Percentiles rank a stretch among this genome's conserved stretches.
phyloP scores from a whole-genome alignment of 2,113 vertebrate species.

The Menura novaehollandiae region DNA sequence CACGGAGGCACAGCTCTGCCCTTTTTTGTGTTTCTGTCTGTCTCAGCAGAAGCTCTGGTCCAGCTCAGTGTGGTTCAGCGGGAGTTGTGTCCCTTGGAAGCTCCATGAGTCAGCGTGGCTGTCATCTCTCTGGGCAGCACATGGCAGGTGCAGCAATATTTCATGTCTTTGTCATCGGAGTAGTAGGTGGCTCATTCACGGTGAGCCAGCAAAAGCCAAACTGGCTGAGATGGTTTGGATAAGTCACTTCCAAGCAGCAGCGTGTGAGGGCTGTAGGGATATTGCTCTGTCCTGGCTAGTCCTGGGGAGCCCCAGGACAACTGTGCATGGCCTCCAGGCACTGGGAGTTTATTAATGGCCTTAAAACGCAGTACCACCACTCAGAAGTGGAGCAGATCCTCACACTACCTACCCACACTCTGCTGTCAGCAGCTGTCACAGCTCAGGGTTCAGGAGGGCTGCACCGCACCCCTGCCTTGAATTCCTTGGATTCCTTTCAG shows the following conservation, averaged over 20 bases:
- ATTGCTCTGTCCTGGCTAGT: neutral
- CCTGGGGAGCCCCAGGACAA: neutral
- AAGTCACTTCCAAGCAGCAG: neutral
- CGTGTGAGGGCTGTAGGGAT: neutral
- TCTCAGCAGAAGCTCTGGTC: neutral
- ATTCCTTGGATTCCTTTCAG: neutral
- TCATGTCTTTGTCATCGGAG: neutral
- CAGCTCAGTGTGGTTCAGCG: neutral
- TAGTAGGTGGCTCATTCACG: neutral
- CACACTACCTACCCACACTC: neutral
- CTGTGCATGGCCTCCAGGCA: neutral
- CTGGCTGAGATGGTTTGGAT: neutral
- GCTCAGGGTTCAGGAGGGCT: neutral
- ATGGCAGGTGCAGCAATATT: neutral
- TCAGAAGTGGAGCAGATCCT: neutral
- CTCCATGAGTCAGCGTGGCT: neutral
- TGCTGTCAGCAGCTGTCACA: neutral
- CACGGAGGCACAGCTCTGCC: fast-evolving
- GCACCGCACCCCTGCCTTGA: neutral
- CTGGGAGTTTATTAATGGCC: neutral
- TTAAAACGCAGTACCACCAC: neutral
- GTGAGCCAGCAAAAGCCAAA: neutral
- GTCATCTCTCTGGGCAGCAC: neutral
- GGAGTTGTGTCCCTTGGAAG: neutral
- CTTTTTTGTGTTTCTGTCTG: neutral